Base-by-base conservation (phyloP, 2,888 invertebrate species). In the Melanargia galathea region DNA sequence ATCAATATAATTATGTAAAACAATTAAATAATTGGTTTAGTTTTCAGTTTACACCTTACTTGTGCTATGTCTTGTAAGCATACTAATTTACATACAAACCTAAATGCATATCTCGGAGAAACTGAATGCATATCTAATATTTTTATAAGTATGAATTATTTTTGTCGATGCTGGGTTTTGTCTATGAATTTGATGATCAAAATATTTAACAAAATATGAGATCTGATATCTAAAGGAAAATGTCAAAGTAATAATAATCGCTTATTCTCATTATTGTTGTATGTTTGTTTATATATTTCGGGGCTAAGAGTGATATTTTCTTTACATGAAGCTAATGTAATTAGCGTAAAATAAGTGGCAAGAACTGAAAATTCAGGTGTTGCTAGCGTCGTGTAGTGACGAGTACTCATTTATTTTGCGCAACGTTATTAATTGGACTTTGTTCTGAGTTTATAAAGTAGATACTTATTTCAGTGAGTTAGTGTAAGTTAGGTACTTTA, bases 391-490 rank as follows among this genome's bases (percentile, higher is more conserved):
- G 83, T 75, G 70, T 80, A 82, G 84, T 76, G 85, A 80, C 86
- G 88, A 82, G 87, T 87, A 87, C 86, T 89, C 87, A 75, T 84
- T 87, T 89, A 79, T 81, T 89, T 90, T 89, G 90, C 90, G 89
- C 85, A 77, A 71, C 71, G 81, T 83, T 75, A 67, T 79, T 81
- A 49, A 79, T 80, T 81, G 82, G 83, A 86, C 84, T 80, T 77
- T 70, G 24, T 51, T 55, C 43, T 55, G 57, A 45, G 13, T 45
- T 67, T 63, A 38, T 62, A 59, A 52, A 30, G 30, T 49, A n/a
- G 0, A 13, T 8, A 16, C 11, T n/a, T 13, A 13, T 11, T 43
- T 64, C 57, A 63, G 70, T 81, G 59, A 83, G 45, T 81, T 74
- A 82, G 80, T 78, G 75, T 86, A 81, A 83, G 77, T 78, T 83